These are phyloP conservation scores for Campoletis sonorensis DNA, from an alignment of 1,140 invertebrate genomes.

Conservation along the genomic window DNA sequence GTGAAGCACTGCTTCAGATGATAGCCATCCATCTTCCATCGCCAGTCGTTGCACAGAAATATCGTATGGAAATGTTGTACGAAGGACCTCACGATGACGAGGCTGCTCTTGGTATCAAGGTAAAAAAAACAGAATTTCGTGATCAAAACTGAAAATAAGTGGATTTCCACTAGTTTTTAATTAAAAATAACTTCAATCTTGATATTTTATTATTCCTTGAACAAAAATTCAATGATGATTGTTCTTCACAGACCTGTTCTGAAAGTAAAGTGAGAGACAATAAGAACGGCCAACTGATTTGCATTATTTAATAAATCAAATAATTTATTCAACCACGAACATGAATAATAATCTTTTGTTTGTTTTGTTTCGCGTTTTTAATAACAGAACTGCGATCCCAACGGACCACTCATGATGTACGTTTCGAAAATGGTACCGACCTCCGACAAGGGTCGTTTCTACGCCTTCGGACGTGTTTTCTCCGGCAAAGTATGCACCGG, in stretches of 20 bases:
- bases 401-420: conserved; percentile 99
- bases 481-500: conserved; percentile 97
- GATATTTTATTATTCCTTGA: too few species aligned
- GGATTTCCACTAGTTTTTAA: too few species aligned
- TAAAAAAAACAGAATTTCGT: conserved; percentile 60
- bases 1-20: conserved; percentile 99
- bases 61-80: conserved; percentile 99
- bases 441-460: conserved; percentile 99
- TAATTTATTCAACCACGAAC: conserved; percentile 3
- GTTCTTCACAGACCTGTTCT: conserved; percentile 70
- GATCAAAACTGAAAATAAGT: conserved; percentile 67
- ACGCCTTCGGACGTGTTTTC: conserved; percentile 99
- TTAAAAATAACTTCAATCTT: too few species aligned
- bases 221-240: conserved; percentile 66
- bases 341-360: conserved; percentile 64
- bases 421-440: conserved; percentile 99
- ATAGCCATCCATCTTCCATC: conserved; percentile 99
- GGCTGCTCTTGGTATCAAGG: conserved; percentile 92
- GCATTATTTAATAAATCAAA: neutral
- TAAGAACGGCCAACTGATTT: conserved; percentile 64
- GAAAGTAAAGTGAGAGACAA: conserved; percentile 60
- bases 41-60: conserved; percentile 98
- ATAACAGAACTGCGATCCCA: conserved; percentile 92
- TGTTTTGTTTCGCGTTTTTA: conserved; percentile 59
- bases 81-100: conserved; percentile 99